A percentile compares a stretch with the other conserved stretches of the same genome.
Evolutionary conservation across 1,140 invertebrate genomes (phyloP).

Genomic region (Cyclargus thomasi): DNA sequence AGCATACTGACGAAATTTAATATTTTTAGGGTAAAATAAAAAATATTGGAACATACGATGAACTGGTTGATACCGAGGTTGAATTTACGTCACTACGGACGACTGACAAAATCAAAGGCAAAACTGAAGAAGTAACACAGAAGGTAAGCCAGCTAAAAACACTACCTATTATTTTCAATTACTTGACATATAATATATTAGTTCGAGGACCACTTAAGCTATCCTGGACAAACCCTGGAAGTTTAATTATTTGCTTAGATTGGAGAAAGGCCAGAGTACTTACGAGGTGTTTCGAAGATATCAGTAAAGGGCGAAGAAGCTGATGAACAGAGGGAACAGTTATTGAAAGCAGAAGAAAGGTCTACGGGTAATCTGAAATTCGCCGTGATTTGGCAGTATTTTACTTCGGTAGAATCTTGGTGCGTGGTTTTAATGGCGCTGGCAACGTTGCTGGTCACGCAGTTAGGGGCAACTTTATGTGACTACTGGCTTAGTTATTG

Average conservation of each 20-base stretch:
- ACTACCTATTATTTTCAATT: no score
- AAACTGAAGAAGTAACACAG: conserved; percentile 40
- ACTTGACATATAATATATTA: no score
- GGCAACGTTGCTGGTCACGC: conserved; percentile 79
- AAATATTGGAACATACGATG: conserved; percentile 74
- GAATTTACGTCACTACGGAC: conserved; percentile 57
- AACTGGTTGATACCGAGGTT: conserved; percentile 75
- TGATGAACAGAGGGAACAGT: conserved; percentile 55
- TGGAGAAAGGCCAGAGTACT: conserved; percentile 31
- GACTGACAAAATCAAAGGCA: conserved; percentile 34
- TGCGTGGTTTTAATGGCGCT: conserved; percentile 76
- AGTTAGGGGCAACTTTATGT: conserved; percentile 80
- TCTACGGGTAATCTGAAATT: conserved; percentile 76
- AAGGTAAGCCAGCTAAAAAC: no score
- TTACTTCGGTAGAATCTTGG: conserved; percentile 79
- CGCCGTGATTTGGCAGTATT: conserved; percentile 79
- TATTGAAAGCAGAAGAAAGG: conserved; percentile 69
- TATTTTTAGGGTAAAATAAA: conserved; percentile 68
- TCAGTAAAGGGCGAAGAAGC: conserved; percentile 52
- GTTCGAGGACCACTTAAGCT: no score
- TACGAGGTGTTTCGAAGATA: conserved; percentile 45
- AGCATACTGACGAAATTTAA: no score
- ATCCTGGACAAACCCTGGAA: no score
- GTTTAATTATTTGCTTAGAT: no score
- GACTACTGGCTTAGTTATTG: conserved; percentile 90